A percentile compares a stretch with the other conserved stretches of the same genome.
Conservation (phyloP, 2,797 vertebrate genomes). For the Sphaeramia orbicularis region DNA sequence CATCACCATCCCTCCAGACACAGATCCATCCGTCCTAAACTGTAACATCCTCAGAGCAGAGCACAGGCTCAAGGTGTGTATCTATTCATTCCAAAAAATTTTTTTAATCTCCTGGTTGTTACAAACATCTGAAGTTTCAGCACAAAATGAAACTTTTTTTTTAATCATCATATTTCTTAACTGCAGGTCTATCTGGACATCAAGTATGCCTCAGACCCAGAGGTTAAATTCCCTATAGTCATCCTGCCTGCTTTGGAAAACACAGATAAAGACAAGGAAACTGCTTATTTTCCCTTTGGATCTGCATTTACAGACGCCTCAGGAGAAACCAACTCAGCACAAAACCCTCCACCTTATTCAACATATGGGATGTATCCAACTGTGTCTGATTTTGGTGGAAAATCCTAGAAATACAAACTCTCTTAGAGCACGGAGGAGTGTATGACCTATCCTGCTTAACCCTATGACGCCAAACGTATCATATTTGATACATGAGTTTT, state of each 20-base stretch:
- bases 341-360: conserved; percentile 28
- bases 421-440: too few species aligned
- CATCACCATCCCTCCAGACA: conserved; percentile 87
- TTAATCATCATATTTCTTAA: conserved; percentile 9
- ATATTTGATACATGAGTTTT: too few species aligned
- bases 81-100: background rate
- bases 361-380: conserved; percentile 40
- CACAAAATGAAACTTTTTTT: too few species aligned
- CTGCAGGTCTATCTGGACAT: conserved; percentile 78
- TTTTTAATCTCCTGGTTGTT: background rate
- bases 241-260: conserved; percentile 52
- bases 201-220: conserved; percentile 69
- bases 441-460: too few species aligned
- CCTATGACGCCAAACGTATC: too few species aligned
- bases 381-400: conserved; percentile 12
- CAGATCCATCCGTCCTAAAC: conserved; percentile 86
- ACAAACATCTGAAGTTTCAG: background rate
- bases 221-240: conserved; percentile 76
- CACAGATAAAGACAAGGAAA: background rate
- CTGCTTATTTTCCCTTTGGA: conserved; percentile 17
- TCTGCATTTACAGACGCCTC: conserved; percentile 19
- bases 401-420: conserved; percentile 1
- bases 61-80: conserved; percentile 89
- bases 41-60: conserved; percentile 90
- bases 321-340: conserved; percentile 11